Conservation (phyloP, 2,113 vertebrate species). For the Ameiurus melas region DNA sequence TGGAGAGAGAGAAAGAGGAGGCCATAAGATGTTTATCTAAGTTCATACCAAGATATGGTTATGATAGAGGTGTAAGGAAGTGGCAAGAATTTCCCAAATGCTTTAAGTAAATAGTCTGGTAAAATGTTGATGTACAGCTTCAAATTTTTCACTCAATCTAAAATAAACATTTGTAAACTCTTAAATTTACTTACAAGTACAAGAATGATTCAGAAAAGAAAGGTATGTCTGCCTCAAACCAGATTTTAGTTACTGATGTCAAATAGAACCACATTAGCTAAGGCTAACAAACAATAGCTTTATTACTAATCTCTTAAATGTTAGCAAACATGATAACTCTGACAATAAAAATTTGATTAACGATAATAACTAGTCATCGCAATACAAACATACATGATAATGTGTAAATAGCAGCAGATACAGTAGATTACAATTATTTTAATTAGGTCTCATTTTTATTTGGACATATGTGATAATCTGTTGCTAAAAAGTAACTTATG, state of each 20-base stretch:
- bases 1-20: background rate
- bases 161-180: background rate
- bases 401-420: background rate
- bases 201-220: background rate
- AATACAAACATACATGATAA: background rate
- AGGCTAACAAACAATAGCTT: background rate
- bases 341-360: background rate
- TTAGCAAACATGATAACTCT: background rate
- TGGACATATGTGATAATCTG: background rate
- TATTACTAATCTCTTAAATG: background rate
- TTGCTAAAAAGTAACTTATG: background rate
- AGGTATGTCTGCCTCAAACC: background rate
- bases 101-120: background rate
- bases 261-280: background rate
- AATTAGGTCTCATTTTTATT: background rate
- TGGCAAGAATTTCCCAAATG: background rate
- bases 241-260: background rate
- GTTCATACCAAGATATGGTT: background rate
- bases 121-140: background rate
- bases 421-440: background rate
- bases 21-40: background rate
- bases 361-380: background rate
- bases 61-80: background rate
- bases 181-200: background rate
- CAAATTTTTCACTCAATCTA: background rate